Conservation (phyloP, 2,797 vertebrate genomes). For the Fistularia commersonii region DNA sequence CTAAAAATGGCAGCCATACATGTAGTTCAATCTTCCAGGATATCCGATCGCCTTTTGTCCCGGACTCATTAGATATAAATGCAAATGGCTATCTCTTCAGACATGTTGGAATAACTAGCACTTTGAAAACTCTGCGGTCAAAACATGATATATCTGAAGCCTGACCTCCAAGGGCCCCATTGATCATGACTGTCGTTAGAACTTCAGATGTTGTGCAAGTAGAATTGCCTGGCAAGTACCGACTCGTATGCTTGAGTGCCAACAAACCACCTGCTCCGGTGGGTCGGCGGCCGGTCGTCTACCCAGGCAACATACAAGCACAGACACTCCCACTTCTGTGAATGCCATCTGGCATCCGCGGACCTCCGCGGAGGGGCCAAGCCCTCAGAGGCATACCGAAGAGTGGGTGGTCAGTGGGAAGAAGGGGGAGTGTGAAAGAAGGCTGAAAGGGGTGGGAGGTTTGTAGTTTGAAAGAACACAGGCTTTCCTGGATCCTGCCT, state of each 20-base stretch:
- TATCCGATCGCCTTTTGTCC: conserved; percentile 7
- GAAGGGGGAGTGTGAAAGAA: neutral
- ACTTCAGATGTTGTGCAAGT: conserved; percentile 4
- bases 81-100: neutral
- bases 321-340: conserved; percentile 31
- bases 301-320: conserved; percentile 36
- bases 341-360: conserved; percentile 52
- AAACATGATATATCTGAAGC: neutral
- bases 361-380: conserved; percentile 9
- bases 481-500: no score
- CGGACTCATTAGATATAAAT: neutral
- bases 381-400: conserved; percentile 12
- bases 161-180: conserved; percentile 3
- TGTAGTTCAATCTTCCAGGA: conserved; percentile 1
- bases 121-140: neutral
- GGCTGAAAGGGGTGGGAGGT: conserved; percentile 11
- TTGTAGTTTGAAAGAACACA: conserved; percentile 19
- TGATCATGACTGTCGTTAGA: neutral
- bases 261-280: conserved; percentile 40
- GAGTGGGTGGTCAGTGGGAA: conserved; percentile 10
- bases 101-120: neutral
- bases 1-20: conserved; percentile 9
- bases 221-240: conserved; percentile 32
- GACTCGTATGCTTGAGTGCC: conserved; percentile 43
- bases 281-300: conserved; percentile 35